phyloP scores from a whole-genome alignment of 2,113 vertebrate genomes.

The Neogobius melanostomus region DNA sequence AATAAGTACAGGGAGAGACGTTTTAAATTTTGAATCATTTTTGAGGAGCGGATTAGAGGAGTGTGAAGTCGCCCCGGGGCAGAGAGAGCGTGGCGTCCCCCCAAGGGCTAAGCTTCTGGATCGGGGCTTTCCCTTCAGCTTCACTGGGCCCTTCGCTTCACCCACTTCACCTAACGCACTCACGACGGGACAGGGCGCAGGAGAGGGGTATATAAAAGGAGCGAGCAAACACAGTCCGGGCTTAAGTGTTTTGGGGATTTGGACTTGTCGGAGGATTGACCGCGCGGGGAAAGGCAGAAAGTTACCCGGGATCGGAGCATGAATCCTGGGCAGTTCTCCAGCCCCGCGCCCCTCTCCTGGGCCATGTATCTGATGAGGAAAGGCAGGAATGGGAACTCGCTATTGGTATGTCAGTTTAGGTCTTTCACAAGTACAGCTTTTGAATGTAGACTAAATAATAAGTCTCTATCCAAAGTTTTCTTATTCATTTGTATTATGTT shows the following conservation, averaged over 20 bases:
- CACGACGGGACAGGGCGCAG: constrained; percentile 14
- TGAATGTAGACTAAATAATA: no score
- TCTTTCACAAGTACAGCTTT: no score
- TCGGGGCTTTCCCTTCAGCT: constrained; percentile 69
- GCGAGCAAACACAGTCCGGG: neutral
- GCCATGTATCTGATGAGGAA: constrained; percentile 82
- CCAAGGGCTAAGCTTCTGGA: constrained; percentile 82
- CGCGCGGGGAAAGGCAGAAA: constrained; percentile 9
- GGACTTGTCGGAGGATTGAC: constrained; percentile 10
- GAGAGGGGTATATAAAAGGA: constrained; percentile 64
- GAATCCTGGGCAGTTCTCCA: constrained; percentile 68
- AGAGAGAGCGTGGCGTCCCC: constrained; percentile 79
- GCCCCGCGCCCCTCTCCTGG: constrained; percentile 74
- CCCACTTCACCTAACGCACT: constrained; percentile 39
- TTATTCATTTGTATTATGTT: no score
- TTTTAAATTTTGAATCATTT: no score
- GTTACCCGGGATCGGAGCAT: constrained; percentile 53
- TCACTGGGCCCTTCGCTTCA: constrained; percentile 67
- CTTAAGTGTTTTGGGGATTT: constrained; percentile 4
- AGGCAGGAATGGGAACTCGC: constrained; percentile 58
- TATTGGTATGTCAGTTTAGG: constrained; percentile 70
- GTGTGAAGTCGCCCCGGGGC: constrained; percentile 79
- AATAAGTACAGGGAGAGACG: no score
- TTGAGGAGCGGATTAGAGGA: constrained; percentile 23
- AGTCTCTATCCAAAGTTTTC: no score